These are phyloP conservation scores for Eurosta solidaginis DNA, from an alignment of 1,140 invertebrate species.

Conservation along the genomic window DNA sequence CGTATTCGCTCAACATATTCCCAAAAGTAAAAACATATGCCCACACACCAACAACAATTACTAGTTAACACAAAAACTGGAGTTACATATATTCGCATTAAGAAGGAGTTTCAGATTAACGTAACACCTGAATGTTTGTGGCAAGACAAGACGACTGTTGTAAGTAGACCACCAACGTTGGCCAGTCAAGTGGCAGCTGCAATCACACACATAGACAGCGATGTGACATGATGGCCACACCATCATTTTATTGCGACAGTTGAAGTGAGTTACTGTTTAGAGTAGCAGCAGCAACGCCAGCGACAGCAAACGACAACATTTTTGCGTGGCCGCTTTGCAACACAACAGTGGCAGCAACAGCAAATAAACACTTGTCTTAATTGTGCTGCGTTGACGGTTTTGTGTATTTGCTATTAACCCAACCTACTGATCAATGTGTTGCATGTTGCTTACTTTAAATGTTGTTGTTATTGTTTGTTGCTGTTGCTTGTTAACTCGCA, in stretches of 20 bases:
- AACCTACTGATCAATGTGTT: slow-evolving; percentile 12
- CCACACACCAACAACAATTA: background rate
- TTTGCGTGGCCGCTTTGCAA: slow-evolving; percentile 23
- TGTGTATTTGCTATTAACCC: background rate
- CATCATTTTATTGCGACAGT: background rate
- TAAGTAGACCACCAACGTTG: slow-evolving; percentile 11
- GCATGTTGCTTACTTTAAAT: background rate
- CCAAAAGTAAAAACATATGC: too few species aligned
- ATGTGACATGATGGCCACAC: background rate
- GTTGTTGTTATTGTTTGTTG: background rate
- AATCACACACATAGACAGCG: slow-evolving; percentile 1
- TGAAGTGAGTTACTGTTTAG: slow-evolving; percentile 3
- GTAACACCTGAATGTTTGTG: slow-evolving; percentile 22
- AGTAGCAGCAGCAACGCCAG: background rate
- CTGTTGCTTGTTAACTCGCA: slow-evolving; percentile 31
- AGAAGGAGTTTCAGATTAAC: background rate
- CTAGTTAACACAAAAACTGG: background rate
- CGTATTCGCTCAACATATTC: background rate
- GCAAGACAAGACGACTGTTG: background rate
- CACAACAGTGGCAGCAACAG: slow-evolving; percentile 21
- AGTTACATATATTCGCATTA: background rate
- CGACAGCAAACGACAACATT: background rate
- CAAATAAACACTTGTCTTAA: slow-evolving; percentile 31
- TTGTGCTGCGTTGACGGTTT: background rate
- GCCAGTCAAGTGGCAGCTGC: slow-evolving; percentile 18